Percentiles rank a stretch among this genome's conserved stretches.
phyloP scores from a whole-genome alignment of 2,797 vertebrate species.

The Thaleichthys pacificus region DNA sequence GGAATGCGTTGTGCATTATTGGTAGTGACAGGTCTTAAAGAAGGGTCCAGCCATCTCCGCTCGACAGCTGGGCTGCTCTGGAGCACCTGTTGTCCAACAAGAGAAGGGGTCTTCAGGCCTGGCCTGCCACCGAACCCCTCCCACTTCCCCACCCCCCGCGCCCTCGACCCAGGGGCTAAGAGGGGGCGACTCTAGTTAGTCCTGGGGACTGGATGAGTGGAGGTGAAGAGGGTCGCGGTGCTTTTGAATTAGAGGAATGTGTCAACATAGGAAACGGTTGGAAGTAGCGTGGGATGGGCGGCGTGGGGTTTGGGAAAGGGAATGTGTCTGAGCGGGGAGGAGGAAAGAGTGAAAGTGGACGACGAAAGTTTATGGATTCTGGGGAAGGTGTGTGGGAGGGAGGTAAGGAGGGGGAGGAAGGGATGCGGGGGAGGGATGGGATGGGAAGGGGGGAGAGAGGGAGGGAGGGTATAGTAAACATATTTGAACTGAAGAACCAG shows the following conservation, averaged over 20 bases:
- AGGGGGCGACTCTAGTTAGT: conserved; percentile 70
- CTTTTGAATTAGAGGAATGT: conserved; percentile 71
- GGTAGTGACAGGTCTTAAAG: conserved; percentile 60
- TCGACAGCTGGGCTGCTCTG: conserved; percentile 69
- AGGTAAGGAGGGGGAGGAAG: no score
- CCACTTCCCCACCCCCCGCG: background rate
- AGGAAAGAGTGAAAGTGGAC: conserved; percentile 13
- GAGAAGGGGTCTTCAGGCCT: conserved; percentile 53
- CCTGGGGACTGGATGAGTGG: conserved; percentile 62
- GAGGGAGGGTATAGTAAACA: no score
- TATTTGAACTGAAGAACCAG: no score
- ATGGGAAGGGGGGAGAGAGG: no score
- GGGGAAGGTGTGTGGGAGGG: background rate
- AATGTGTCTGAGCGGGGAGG: conserved; percentile 19
- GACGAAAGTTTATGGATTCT: conserved; percentile 1
- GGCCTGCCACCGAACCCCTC: conserved; percentile 25
- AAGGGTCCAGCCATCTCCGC: conserved; percentile 46
- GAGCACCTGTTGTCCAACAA: conserved; percentile 80
- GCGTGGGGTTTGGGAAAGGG: conserved; percentile 21
- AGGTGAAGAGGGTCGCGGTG: conserved; percentile 63
- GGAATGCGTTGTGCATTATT: conserved; percentile 67
- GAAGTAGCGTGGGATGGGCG: conserved; percentile 47
- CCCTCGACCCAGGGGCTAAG: conserved; percentile 59
- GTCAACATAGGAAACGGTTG: conserved; percentile 62
- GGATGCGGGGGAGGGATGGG: no score